Evolutionary conservation across 2,113 vertebrate species (phyloP).

Genomic region (Coptodon rendalli): DNA sequence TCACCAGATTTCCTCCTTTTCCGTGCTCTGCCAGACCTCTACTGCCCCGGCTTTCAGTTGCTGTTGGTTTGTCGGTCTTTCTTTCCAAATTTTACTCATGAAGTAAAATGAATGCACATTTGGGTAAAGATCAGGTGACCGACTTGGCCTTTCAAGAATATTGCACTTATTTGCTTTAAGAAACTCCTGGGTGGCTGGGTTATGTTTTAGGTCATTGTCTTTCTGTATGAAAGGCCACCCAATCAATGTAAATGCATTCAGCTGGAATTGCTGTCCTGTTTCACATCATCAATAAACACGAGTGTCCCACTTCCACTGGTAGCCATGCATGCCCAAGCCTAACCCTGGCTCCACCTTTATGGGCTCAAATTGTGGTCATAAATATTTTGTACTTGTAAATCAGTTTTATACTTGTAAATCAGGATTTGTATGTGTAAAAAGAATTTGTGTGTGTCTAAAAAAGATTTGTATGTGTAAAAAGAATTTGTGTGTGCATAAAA

Average conservation of each 20-base stretch:
- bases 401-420: too few relatives aligned
- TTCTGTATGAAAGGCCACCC: background rate
- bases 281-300: background rate
- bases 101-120: background rate
- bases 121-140: background rate
- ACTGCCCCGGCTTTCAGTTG: fast-evolving
- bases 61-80: background rate
- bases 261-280: background rate
- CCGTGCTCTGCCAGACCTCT: background rate
- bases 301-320: background rate
- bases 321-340: background rate
- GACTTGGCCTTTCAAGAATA: background rate
- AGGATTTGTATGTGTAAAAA: too few relatives aligned
- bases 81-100: background rate
- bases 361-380: too few relatives aligned
- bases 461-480: too few relatives aligned
- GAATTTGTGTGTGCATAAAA: too few relatives aligned
- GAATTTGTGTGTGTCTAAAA: too few relatives aligned
- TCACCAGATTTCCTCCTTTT: background rate
- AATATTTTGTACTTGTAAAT: too few relatives aligned
- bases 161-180: background rate
- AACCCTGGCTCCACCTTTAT: background rate
- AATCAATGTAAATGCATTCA: background rate
- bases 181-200: background rate
- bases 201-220: background rate